phyloP scores from a whole-genome alignment of 2,797 vertebrate species.

The Hephaestus fuliginosus region DNA sequence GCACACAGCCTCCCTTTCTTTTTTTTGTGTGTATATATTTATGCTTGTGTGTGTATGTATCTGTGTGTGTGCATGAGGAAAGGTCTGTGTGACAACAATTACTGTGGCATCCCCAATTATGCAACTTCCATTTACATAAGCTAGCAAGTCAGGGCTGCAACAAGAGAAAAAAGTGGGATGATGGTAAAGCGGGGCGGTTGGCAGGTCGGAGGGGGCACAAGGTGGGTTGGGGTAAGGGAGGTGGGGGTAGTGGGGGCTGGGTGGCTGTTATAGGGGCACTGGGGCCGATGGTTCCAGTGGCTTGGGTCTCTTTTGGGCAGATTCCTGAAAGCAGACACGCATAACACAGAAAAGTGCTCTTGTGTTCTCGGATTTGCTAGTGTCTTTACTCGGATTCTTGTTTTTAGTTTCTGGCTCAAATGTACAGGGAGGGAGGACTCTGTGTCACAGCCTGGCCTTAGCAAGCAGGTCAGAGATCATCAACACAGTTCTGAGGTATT shows the following conservation, averaged over 20 bases:
- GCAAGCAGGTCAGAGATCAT: conserved; percentile 79
- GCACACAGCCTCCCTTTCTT: conserved; percentile 79
- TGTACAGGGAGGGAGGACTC: conserved; percentile 69
- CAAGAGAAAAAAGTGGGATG: conserved; percentile 64
- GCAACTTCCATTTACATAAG: conserved; percentile 86
- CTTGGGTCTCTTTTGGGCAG: conserved; percentile 91
- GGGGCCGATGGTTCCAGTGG: conserved; percentile 91
- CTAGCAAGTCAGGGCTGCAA: conserved; percentile 91
- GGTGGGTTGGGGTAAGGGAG: conserved; percentile 30
- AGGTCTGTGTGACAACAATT: conserved; percentile 78
- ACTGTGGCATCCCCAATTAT: conserved; percentile 89
- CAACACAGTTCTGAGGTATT: conserved; percentile 88
- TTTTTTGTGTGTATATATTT: conserved; percentile 77
- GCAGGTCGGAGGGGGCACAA: conserved; percentile 32
- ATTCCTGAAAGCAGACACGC: conserved; percentile 95
- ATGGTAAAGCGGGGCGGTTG: conserved; percentile 43
- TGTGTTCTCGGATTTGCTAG: conserved; percentile 89
- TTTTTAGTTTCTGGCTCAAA: conserved; percentile 78
- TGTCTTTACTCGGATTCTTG: conserved; percentile 70
- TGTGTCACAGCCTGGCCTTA: conserved; percentile 76
- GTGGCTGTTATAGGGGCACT: conserved; percentile 44
- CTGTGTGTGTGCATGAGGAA: conserved; percentile 22
- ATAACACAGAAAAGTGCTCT: conserved; percentile 88
- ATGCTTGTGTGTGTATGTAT: conserved; percentile 6
- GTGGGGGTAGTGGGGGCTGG: conserved; percentile 6